Conservation (phyloP, 1,140 invertebrate species). For the Drosophila lacteicornis region DNA sequence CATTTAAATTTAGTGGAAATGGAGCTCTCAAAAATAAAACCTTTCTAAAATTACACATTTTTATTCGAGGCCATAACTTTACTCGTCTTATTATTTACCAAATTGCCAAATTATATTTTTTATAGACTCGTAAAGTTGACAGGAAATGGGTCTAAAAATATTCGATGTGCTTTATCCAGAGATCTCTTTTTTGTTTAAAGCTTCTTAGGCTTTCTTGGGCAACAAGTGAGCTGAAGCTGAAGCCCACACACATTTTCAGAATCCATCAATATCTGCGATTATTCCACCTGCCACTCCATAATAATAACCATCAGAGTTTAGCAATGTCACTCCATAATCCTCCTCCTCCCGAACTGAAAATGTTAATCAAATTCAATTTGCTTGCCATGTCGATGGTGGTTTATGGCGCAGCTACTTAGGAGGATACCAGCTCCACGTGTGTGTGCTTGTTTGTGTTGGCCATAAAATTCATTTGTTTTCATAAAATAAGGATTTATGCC, state of each 20-base stretch:
- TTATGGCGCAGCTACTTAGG: constrained; percentile 47
- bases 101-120: constrained; percentile 4
- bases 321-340: constrained; percentile 11
- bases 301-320: constrained; percentile 41
- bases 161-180: not conserved
- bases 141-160: not conserved
- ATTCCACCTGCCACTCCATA: constrained; percentile 48
- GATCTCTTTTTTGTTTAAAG: not conserved
- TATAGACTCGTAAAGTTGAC: constrained; percentile 2
- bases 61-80: not conserved
- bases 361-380: constrained; percentile 80
- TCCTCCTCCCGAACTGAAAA: constrained; percentile 17
- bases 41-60: not conserved
- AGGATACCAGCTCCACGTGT: constrained; percentile 3
- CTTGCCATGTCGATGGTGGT: constrained; percentile 52
- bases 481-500: constrained; percentile 74
- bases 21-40: no score
- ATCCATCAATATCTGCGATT: constrained; percentile 43
- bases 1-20: not conserved
- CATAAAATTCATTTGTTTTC: constrained; percentile 82
- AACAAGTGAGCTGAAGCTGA: constrained; percentile 21
- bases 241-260: not conserved
- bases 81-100: not conserved
- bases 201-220: not conserved
- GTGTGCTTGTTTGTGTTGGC: constrained; percentile 22